These are phyloP conservation scores for Heliangelus exortis DNA, from an alignment of 2,797 vertebrate genomes.

Conservation along the genomic window DNA sequence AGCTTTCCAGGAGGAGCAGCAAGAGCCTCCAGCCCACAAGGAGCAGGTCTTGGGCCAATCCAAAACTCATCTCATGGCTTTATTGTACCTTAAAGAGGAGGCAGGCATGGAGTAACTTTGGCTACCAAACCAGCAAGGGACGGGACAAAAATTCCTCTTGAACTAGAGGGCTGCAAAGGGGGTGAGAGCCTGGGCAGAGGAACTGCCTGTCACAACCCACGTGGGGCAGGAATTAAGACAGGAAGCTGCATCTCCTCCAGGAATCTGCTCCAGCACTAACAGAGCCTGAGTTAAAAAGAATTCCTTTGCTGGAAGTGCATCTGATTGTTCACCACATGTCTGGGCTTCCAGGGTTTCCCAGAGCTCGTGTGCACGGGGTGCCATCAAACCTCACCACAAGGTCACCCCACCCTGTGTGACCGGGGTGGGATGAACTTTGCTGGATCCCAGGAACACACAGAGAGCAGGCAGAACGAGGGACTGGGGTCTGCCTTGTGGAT, in stretches of 20 bases:
- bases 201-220: not conserved
- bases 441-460: not conserved
- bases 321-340: not conserved
- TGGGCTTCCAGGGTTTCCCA: not conserved
- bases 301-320: constrained; percentile 11
- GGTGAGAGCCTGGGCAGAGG: not conserved
- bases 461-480: not conserved
- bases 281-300: not conserved
- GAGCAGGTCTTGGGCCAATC: not conserved
- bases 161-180: not conserved
- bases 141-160: not conserved
- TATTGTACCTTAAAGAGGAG: not conserved
- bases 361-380: not conserved
- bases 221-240: not conserved
- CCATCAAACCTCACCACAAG: not conserved
- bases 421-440: not conserved
- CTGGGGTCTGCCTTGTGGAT: not conserved
- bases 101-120: not conserved
- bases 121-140: not conserved
- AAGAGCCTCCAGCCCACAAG: not conserved
- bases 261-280: constrained; percentile 20
- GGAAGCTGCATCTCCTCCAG: not conserved
- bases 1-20: not conserved
- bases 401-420: too few species aligned
- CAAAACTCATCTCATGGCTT: not conserved